Evolutionary conservation across 2,888 invertebrate species (phyloP).

Genomic region (Alcis repandata): DNA sequence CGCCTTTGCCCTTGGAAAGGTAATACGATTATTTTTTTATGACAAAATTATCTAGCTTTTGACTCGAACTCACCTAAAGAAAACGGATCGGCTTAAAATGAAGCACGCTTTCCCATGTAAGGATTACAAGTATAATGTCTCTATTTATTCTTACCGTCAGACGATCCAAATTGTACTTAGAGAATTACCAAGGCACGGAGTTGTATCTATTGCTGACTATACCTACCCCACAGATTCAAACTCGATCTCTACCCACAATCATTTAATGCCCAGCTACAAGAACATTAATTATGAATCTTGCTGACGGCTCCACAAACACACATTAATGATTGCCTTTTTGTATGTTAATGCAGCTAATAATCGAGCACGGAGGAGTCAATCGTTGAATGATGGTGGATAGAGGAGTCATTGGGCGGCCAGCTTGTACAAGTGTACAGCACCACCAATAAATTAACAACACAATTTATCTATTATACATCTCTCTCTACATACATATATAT

Average conservation of each 20-base stretch:
- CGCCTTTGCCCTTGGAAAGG: no score
- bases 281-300: conserved; percentile 43
- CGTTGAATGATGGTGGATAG: background rate
- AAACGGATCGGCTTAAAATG: no score
- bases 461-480: no score
- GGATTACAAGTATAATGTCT: background rate
- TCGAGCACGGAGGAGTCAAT: conserved; percentile 17
- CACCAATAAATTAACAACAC: no score
- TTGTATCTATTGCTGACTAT: conserved; percentile 20
- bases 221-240: conserved; percentile 25
- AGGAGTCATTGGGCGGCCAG: background rate
- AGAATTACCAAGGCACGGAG: background rate
- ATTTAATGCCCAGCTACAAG: conserved; percentile 31
- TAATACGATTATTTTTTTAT: no score
- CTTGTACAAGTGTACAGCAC: no score
- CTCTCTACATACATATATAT: no score
- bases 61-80: no score
- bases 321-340: conserved; percentile 42
- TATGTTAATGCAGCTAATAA: conserved; percentile 41
- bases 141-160: background rate
- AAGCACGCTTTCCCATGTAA: background rate
- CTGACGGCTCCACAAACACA: conserved; percentile 41
- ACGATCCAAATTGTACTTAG: background rate
- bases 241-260: conserved; percentile 23
- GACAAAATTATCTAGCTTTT: no score